Evolutionary conservation across 2,797 vertebrate species (phyloP), one percentile per base, ranked within the genome.

Genomic region (Characodon lateralis): DNA sequence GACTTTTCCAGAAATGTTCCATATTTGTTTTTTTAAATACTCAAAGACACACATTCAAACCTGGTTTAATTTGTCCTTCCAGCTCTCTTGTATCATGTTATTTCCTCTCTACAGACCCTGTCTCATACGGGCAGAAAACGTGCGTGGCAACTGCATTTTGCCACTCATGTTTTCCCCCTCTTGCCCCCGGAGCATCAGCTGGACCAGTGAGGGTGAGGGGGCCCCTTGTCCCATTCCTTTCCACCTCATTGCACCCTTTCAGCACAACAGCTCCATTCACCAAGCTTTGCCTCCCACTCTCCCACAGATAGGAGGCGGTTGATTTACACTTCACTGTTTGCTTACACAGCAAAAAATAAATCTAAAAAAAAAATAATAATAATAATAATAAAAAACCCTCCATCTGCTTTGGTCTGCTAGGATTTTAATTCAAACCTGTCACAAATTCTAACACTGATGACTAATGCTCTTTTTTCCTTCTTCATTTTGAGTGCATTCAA

Each of bases 181-280:
- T 89, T 91, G 94, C 82, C 80, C 95, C 95, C 41, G 83, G 95
- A 91, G 85, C 93, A 89, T 94, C 95, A 82, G 85, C 87, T 59
- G 94, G 95, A 95, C 95, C 95, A 85, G 61, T 85, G 80, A 79
- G 70, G 9, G 51, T 7, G 43, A 46, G 43, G 43, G 35, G 1
- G 72, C 77, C 80, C 85, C 73, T 31, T 41, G 82, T 71, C 28
- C 61, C 46, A 35, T 26, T 16, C 70, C 6, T 43, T 35, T 22
- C 12, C 28, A 7, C 72, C 7, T 43, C 31, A 14, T 16, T 63
- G n/a, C 71, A 22, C 73, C 63, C 12, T 78, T 65, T 74, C 76
- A 82, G 79, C 83, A 94, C 93, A 94, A 94, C 76, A 88, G 80
- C 79, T 87, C 91, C 85, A 93, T 95, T 95, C 93, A 94, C 72